Conservation (phyloP, 1,140 invertebrate genomes). For the Drosophila lini region DNA sequence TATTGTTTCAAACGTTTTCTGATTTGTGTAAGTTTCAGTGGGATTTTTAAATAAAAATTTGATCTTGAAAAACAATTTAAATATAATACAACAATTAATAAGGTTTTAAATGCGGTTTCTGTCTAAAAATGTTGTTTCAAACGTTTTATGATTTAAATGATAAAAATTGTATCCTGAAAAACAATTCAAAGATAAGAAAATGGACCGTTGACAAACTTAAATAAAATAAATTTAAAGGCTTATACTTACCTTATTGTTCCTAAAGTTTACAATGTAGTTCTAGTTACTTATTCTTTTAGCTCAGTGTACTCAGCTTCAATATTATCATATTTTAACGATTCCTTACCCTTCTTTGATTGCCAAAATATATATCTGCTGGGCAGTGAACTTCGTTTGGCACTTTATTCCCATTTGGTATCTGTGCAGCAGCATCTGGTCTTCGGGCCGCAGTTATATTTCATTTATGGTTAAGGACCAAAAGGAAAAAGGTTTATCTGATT, state of each 20-base stretch:
- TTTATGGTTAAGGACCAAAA: slow-evolving; percentile 21
- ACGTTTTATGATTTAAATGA: neutral
- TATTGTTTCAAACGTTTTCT: slow-evolving; percentile 5
- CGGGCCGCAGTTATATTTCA: slow-evolving; percentile 29
- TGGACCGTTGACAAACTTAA: neutral
- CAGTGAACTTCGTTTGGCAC: slow-evolving; percentile 17
- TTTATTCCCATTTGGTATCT: slow-evolving; percentile 38
- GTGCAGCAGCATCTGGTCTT: slow-evolving; percentile 17
- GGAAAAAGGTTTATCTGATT: slow-evolving; percentile 59
- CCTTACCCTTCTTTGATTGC: neutral
- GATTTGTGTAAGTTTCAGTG: slow-evolving; percentile 10
- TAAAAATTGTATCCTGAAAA: too few species aligned
- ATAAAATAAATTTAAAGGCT: neutral
- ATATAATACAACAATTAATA: too few species aligned
- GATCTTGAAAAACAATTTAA: too few species aligned
- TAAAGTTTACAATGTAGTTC: neutral
- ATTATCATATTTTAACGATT: slow-evolving; percentile 6
- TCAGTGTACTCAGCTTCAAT: slow-evolving; percentile 1
- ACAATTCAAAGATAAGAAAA: neutral
- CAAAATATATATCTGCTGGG: neutral
- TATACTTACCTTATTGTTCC: too few species aligned
- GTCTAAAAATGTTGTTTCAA: neutral
- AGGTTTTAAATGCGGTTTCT: slow-evolving; percentile 9
- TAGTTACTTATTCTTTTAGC: neutral
- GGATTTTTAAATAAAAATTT: neutral